Base-by-base conservation (phyloP, 2,113 vertebrate species). In the Dendrocopos noguchii region DNA sequence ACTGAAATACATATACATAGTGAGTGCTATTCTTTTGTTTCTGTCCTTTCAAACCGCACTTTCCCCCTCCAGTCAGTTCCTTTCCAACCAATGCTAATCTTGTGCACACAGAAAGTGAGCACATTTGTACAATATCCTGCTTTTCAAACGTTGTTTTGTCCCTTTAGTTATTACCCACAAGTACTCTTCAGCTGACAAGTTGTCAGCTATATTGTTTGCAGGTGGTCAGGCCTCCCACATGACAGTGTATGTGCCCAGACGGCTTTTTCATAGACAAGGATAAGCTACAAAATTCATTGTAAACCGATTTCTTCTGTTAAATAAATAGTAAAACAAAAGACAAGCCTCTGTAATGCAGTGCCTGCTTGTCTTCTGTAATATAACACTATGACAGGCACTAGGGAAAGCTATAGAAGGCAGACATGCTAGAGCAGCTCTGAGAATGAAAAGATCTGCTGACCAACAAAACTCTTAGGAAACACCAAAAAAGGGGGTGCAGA, bases 371-470 rank as follows among this genome's bases (percentile, higher is more conserved):
- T 75, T 74, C 61, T 56, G 61, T 72, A 86, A 75, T 25, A 15
- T 5, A 88, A 78, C 61, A 57, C 73, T 63, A 22, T 56, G 60
- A 89, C 42, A 84, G 67, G 36, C 52, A 15, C 64, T 73, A 47
- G 2, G 3, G 60, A 74, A 80, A 73, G 76, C 83, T 80, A 12
- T 4, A 46, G 75, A 88, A 85, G 56, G 21, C 67, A 42, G 81
- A 36, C 84, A 33, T 70, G 64, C 66, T 71, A 50, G 66, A 66
- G 66, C 91, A 95, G n/a, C 27, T 74, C 84, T 6, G 12, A 10
- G 77, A 87, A 92, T 34, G 77, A 91, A 93, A 84, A 85, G 84
- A 89, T 33, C 65, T 89, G 91, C 92, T 92, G 91, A 96, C 72
- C 64, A 57, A 61, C 67, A 80, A 77, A 93, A 82, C 68, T 70